These are phyloP conservation scores for Tragopan temminckii DNA, from an alignment of 2,797 vertebrate species.

Conservation along the genomic window DNA sequence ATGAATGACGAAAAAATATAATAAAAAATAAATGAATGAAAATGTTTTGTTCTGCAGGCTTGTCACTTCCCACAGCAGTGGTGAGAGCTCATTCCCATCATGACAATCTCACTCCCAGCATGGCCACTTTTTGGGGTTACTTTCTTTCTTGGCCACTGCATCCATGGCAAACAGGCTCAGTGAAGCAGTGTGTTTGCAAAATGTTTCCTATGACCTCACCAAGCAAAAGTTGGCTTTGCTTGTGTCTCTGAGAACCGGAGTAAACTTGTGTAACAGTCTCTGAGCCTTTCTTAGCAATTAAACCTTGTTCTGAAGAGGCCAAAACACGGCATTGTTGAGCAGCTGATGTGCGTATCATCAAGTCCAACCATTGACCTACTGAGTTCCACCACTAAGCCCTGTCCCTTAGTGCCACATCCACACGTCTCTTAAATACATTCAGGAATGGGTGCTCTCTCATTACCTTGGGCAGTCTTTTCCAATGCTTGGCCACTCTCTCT, in stretches of 20 bases:
- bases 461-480: neutral
- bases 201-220: neutral
- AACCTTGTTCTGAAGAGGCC: neutral
- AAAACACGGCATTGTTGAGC: neutral
- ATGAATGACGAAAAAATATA: conserved; percentile 18
- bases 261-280: neutral
- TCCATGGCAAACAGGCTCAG: neutral
- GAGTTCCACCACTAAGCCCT: neutral
- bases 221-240: neutral
- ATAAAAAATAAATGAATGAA: conserved; percentile 13
- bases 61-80: neutral
- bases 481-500: neutral
- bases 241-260: neutral
- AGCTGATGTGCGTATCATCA: neutral
- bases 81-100: neutral
- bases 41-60: neutral
- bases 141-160: neutral
- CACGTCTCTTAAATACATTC: neutral
- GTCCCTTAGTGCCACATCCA: neutral
- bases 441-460: neutral
- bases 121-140: accelerated
- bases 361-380: neutral
- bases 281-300: neutral
- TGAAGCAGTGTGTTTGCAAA: neutral
- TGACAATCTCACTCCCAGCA: neutral